Conservation (phyloP, 2,113 vertebrate species). For the Bucco capensis region DNA sequence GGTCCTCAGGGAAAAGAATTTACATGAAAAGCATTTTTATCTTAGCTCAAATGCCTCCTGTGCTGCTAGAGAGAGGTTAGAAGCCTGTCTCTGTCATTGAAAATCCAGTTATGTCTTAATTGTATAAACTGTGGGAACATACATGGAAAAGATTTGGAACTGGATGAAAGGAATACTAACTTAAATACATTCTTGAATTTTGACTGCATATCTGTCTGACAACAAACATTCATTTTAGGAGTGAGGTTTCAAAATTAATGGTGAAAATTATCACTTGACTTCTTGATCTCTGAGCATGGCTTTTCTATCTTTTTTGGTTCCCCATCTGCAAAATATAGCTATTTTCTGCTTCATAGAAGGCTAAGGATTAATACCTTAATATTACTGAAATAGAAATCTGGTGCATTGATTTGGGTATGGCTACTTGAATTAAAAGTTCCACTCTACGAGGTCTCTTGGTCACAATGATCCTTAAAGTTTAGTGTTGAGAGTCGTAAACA, state of each 20-base stretch:
- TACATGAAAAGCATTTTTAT: background rate
- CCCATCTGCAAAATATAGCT: conserved; percentile 8
- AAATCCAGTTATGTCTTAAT: background rate
- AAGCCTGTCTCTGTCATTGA: background rate
- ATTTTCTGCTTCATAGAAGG: conserved; percentile 36
- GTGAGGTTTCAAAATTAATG: background rate
- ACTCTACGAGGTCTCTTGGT: background rate
- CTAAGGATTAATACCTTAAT: background rate
- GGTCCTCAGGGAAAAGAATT: background rate
- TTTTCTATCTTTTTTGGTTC: conserved; percentile 8
- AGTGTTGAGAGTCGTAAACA: background rate
- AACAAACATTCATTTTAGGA: background rate
- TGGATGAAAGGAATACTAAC: no score
- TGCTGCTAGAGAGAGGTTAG: background rate
- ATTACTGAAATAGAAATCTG: background rate
- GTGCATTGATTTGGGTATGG: background rate
- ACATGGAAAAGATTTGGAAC: background rate
- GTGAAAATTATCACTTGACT: background rate
- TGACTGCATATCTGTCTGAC: background rate
- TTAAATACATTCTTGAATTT: no score
- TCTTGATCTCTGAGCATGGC: background rate
- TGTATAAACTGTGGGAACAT: background rate
- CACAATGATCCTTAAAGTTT: background rate
- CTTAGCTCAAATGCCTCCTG: background rate
- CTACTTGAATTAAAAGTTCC: conserved; percentile 15